phyloP scores from a whole-genome alignment of 2,113 vertebrate species.

The Zonotrichia leucophrys region DNA sequence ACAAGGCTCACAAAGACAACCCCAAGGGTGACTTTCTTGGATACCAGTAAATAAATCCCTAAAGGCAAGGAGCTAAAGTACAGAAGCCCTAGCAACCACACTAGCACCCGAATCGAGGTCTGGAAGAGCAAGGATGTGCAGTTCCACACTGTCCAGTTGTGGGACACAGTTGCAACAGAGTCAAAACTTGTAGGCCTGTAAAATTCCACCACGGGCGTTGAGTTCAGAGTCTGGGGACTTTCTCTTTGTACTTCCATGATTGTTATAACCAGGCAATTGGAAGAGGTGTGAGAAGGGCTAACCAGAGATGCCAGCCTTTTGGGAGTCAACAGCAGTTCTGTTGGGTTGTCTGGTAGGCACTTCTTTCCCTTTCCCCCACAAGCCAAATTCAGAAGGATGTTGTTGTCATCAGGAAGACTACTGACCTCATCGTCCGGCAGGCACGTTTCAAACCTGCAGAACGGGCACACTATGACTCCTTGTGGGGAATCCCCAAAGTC shows the following conservation, averaged over 20 bases:
- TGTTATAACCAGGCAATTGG: constrained; percentile 92
- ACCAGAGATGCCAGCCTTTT: constrained; percentile 83
- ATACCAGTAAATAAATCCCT: constrained; percentile 93
- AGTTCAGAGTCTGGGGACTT: constrained; percentile 68
- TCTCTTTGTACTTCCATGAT: constrained; percentile 91
- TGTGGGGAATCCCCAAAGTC: constrained; percentile 87
- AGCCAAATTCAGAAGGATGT: constrained; percentile 83
- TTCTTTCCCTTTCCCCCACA: constrained; percentile 81
- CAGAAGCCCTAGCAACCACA: constrained; percentile 90
- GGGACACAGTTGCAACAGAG: constrained; percentile 85
- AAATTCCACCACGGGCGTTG: constrained; percentile 73
- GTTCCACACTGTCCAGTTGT: constrained; percentile 90
- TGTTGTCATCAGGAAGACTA: constrained; percentile 89
- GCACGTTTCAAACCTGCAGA: constrained; percentile 88
- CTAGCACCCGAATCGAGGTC: constrained; percentile 84
- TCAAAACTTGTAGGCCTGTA: constrained; percentile 86
- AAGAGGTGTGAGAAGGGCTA: constrained; percentile 77
- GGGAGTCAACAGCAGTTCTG: constrained; percentile 87
- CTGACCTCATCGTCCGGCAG: constrained; percentile 81
- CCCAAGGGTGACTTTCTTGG: constrained; percentile 88
- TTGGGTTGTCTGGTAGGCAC: constrained; percentile 79
- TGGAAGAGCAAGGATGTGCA: constrained; percentile 88
- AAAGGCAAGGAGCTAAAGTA: constrained; percentile 94
- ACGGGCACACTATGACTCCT: constrained; percentile 87
- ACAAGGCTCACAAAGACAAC: constrained; percentile 93